Conservation (phyloP, 2,888 invertebrate genomes). For the Thereva unica region DNA sequence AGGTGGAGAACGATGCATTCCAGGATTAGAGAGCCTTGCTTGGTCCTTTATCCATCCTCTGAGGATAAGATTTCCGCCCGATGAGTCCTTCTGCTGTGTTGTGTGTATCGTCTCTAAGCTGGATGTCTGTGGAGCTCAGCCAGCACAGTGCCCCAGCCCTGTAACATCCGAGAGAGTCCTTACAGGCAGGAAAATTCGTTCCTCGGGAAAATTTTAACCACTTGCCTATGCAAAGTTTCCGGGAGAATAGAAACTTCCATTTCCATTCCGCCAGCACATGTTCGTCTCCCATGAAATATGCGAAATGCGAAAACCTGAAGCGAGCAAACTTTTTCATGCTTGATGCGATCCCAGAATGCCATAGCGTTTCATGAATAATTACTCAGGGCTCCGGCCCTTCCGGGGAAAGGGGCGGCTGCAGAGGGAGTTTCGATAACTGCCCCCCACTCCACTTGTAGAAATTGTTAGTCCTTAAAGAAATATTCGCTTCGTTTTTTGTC, state of each 20-base stretch:
- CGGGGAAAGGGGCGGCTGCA: background rate
- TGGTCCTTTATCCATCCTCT: slow-evolving; percentile 20
- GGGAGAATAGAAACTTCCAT: slow-evolving; percentile 6
- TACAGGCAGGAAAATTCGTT: slow-evolving; percentile 26
- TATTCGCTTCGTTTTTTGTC: too few relatives aligned
- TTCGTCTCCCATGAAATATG: slow-evolving; percentile 35
- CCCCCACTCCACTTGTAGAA: too few relatives aligned
- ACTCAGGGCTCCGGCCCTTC: slow-evolving; percentile 8
- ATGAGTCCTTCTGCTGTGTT: background rate
- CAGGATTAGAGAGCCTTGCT: slow-evolving; percentile 18
- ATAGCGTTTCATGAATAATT: slow-evolving; percentile 31
- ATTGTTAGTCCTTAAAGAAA: too few relatives aligned
- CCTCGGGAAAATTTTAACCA: slow-evolving; percentile 31
- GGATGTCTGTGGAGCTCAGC: background rate
- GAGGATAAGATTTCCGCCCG: slow-evolving; percentile 29
- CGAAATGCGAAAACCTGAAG: slow-evolving; percentile 23
- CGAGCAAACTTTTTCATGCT: slow-evolving; percentile 19
- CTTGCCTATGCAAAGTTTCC: slow-evolving; percentile 31
- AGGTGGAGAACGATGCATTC: slow-evolving; percentile 15
- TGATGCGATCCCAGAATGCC: slow-evolving; percentile 25
- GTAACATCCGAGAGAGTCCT: slow-evolving; percentile 9
- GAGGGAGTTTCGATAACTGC: too few relatives aligned
- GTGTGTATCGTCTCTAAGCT: slow-evolving; percentile 2
- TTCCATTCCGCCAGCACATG: slow-evolving; percentile 3
- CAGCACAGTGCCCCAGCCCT: background rate